Percentiles rank a stretch among this genome's conserved stretches.
Evolutionary conservation across 1,140 invertebrate genomes (phyloP).

Genomic region (Polypedilum vanderplanki): DNA sequence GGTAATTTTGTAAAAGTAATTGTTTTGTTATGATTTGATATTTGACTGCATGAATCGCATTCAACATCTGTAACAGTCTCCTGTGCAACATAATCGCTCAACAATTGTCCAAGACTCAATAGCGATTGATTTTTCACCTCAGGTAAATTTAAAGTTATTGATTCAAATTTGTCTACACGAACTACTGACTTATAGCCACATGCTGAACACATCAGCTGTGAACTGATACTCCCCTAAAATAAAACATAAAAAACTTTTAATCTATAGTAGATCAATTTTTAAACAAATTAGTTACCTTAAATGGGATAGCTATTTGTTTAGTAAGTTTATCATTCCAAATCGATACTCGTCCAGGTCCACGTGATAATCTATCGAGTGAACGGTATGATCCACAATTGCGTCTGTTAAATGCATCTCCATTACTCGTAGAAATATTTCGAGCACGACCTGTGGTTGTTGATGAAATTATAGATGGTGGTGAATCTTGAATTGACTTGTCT

Average conservation of each 20-base stretch:
- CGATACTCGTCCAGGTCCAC: conserved; percentile 41
- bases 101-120: conserved; percentile 50
- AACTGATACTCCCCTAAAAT: conserved; percentile 78
- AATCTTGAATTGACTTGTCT: conserved; percentile 29
- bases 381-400: conserved; percentile 40
- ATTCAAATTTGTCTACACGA: conserved; percentile 84
- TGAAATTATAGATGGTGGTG: conserved; percentile 29
- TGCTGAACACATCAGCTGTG: conserved; percentile 70
- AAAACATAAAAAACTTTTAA: too few species aligned
- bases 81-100: conserved; percentile 73
- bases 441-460: conserved; percentile 30
- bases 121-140: conserved; percentile 43
- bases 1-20: conserved; percentile 70
- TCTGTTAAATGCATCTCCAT: conserved; percentile 36
- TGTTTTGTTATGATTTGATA: conserved; percentile 65
- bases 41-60: conserved; percentile 67
- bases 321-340: conserved; percentile 44
- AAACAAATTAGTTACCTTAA: too few species aligned
- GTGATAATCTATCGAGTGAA: conserved; percentile 44
- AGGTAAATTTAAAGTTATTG: conserved; percentile 69
- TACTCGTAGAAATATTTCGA: background rate
- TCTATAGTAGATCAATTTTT: too few species aligned
- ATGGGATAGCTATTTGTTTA: conserved; percentile 53
- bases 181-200: conserved; percentile 77
- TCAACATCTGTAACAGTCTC: conserved; percentile 76